Conservation (phyloP, 2,797 vertebrate species). For the Xenopus petersii region DNA sequence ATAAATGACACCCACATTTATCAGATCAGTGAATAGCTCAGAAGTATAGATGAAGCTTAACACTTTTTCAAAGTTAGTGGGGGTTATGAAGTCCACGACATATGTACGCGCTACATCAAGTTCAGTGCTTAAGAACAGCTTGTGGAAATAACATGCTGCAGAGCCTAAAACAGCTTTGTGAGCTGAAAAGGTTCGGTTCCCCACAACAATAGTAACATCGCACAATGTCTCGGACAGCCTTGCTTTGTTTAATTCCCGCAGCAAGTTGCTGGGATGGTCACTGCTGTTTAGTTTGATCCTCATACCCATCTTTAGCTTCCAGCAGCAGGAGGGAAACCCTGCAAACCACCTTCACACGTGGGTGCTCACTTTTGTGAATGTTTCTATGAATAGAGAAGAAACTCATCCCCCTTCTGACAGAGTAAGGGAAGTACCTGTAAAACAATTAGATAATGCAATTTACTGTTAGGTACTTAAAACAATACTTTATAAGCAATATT, state of each 20-base stretch:
- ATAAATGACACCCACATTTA: constrained; percentile 91
- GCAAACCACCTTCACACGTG: constrained; percentile 12
- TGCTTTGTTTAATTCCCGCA: constrained; percentile 90
- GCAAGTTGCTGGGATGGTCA: constrained; percentile 85
- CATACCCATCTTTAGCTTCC: constrained; percentile 81
- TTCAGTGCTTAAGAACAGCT: constrained; percentile 76
- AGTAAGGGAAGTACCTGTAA: constrained; percentile 17
- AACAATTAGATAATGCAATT: constrained; percentile 1
- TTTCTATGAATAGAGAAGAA: constrained; percentile 23
- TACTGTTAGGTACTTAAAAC: too few species aligned
- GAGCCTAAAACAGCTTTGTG: constrained; percentile 91
- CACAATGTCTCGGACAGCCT: constrained; percentile 85
- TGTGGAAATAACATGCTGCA: constrained; percentile 84
- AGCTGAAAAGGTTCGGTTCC: constrained; percentile 83
- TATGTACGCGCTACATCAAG: constrained; percentile 70
- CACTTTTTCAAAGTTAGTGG: constrained; percentile 91
- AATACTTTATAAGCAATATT: too few species aligned
- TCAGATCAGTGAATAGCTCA: constrained; percentile 88
- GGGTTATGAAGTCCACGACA: constrained; percentile 88
- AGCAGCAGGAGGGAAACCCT: neutral
- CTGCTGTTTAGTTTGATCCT: constrained; percentile 92
- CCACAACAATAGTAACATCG: constrained; percentile 87
- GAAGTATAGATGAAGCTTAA: constrained; percentile 93
- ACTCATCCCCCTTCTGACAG: constrained; percentile 32
- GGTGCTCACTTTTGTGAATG: constrained; percentile 13